Percentiles rank a stretch among this genome's conserved stretches.
These are phyloP conservation scores for Pyrrhura leucotis DNA, from an alignment of 2,797 vertebrate species.

Conservation along the genomic window DNA sequence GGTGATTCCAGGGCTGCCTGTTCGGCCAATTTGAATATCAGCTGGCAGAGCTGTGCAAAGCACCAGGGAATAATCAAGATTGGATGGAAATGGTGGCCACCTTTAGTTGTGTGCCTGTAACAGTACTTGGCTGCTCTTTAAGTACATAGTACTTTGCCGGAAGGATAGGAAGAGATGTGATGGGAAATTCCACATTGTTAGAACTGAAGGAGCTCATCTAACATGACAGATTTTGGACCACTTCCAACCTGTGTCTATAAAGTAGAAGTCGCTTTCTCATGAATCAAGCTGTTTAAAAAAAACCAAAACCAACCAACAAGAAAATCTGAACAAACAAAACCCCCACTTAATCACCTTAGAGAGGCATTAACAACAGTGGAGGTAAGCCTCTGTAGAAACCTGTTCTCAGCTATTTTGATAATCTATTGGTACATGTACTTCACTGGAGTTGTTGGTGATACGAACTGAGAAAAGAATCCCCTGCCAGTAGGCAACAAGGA, in stretches of 20 bases:
- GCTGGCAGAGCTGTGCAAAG: background rate
- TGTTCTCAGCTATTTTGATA: background rate
- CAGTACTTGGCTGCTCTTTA: background rate
- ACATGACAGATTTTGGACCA: background rate
- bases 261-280: background rate
- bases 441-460: background rate
- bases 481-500: background rate
- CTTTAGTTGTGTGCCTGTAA: background rate
- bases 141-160: background rate
- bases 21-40: background rate
- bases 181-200: background rate
- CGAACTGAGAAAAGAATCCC: background rate
- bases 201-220: background rate
- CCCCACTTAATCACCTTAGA: background rate
- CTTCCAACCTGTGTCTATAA: background rate
- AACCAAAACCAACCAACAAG: background rate
- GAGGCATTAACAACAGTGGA: background rate
- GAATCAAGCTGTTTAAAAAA: background rate
- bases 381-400: background rate
- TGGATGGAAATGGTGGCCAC: background rate
- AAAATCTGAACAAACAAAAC: fast-evolving
- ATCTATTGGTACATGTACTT: background rate
- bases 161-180: background rate
- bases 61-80: constrained; percentile 18
- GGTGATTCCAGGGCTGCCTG: background rate